Conservation (phyloP, 2,797 vertebrate species). For the Lagocephalus sceleratus region DNA sequence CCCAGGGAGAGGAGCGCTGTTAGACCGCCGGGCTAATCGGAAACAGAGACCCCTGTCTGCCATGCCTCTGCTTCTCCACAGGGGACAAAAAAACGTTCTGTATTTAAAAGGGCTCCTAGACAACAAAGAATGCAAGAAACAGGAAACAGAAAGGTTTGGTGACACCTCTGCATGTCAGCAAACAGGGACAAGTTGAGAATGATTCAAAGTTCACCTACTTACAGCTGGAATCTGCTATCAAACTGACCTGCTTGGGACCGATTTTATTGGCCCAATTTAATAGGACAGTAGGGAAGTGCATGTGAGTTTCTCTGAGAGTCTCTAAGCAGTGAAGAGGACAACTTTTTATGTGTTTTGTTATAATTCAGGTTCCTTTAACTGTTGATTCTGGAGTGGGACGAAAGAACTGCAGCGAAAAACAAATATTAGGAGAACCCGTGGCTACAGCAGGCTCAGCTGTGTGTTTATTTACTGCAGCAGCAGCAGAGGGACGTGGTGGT, state of each 20-base stretch:
- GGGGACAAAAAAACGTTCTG: constrained; percentile 81
- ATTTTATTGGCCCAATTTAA: constrained; percentile 14
- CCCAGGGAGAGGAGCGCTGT: constrained; percentile 39
- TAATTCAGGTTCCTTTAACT: too few relatives aligned
- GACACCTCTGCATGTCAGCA: constrained; percentile 66
- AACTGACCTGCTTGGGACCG: constrained; percentile 32
- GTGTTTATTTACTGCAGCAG: constrained; percentile 28
- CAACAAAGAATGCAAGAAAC: constrained; percentile 68
- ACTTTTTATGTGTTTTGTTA: too few relatives aligned
- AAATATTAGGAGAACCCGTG: background rate
- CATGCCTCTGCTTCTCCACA: constrained; percentile 55
- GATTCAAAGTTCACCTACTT: constrained; percentile 44
- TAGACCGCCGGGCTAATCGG: constrained; percentile 69
- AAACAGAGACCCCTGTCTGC: constrained; percentile 76
- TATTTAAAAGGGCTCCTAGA: constrained; percentile 70
- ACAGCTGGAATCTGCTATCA: constrained; percentile 36
- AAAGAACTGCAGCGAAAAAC: background rate
- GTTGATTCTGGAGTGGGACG: background rate
- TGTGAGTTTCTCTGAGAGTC: background rate
- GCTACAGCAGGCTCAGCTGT: constrained; percentile 8
- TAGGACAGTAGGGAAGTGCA: constrained; percentile 1
- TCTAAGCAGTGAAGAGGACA: too few relatives aligned
- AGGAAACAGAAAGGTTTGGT: constrained; percentile 60
- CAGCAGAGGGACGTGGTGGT: constrained; percentile 29
- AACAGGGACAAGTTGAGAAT: constrained; percentile 44